phyloP scores from a whole-genome alignment of 2,113 vertebrate genomes.

The Forbesichthys papilliferus region DNA sequence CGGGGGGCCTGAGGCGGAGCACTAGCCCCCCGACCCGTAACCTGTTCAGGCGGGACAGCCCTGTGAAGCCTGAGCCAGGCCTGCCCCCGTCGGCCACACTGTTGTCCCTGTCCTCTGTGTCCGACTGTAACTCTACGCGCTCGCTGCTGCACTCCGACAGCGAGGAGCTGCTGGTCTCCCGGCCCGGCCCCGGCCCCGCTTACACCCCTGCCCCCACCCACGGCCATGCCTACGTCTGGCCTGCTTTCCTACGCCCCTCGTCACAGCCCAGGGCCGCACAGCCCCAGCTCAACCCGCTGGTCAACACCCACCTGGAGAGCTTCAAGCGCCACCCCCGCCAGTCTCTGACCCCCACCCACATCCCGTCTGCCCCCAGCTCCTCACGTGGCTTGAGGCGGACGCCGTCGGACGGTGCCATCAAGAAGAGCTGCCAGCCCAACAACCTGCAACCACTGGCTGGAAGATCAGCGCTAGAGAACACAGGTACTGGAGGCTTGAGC shows the following conservation, averaged over 20 bases:
- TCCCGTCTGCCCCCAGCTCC: slow-evolving; percentile 79
- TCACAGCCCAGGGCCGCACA: slow-evolving; percentile 78
- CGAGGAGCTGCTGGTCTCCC: slow-evolving; percentile 87
- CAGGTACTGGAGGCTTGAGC: slow-evolving; percentile 47
- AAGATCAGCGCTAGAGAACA: slow-evolving; percentile 46
- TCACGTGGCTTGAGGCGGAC: slow-evolving; percentile 83
- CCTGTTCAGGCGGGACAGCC: slow-evolving; percentile 89
- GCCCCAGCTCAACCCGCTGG: slow-evolving; percentile 84
- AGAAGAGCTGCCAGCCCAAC: slow-evolving; percentile 65
- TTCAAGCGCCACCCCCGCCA: slow-evolving; percentile 93
- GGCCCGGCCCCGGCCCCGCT: slow-evolving; percentile 73
- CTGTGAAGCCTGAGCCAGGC: slow-evolving; percentile 71
- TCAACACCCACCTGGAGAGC: slow-evolving; percentile 90
- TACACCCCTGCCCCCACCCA: slow-evolving; percentile 23
- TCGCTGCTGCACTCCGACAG: slow-evolving; percentile 91
- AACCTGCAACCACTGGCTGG: slow-evolving; percentile 58
- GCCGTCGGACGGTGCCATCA: slow-evolving; percentile 94
- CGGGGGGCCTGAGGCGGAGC: slow-evolving; percentile 81
- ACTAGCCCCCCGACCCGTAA: slow-evolving; percentile 88
- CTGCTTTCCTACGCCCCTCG: slow-evolving; percentile 68
- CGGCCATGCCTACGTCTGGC: slow-evolving; percentile 73
- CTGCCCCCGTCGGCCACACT: slow-evolving; percentile 83
- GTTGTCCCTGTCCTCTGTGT: slow-evolving; percentile 91
- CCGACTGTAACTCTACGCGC: slow-evolving; percentile 95
- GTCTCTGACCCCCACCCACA: slow-evolving; percentile 93